Base-by-base conservation (phyloP, 2,888 invertebrate genomes). In the Ecdyonurus torrentis region DNA sequence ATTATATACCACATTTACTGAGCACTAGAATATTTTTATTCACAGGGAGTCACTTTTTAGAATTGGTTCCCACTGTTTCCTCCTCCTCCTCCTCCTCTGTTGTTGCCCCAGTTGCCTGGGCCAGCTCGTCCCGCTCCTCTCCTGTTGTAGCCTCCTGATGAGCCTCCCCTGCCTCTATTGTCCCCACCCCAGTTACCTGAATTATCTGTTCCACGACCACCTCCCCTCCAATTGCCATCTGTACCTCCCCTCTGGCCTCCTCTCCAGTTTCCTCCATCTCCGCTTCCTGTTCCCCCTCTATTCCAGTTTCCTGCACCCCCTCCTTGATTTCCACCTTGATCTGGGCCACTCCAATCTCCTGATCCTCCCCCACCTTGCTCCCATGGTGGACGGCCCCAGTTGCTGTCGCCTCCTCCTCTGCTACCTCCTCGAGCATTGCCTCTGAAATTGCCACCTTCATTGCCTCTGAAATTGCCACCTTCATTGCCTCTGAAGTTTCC, bases 51-150 rank as follows among this genome's bases (percentile, higher is more conserved):
- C 7, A 37, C 15, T 5, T 37, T 5, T 37, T 10, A 37, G 15
- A 37, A 37, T 37, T 37, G 15, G 5, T 58, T 58, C n/a, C 62
- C 61, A n/a, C 64, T 25, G 22, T 60, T 25, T n/a, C 65, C 67
- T 23, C 63, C 20, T 19, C 60, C 25, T 20, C 37, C 61, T 61
- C 61, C 61, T 10, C 64, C 61, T n/a, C 55, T 58, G 53, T 61
- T 59, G 20, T 59, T 63, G 7, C 64, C 58, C 5, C 55, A 19
- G 58, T 55, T 52, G n/a, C 63, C 23, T 22, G n/a, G 2, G 20
- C 59, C 19, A 1, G 18, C n/a, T 52, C 60, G 19, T 18, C 62
- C 59, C 25, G 55, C 2, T 24, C 23, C 20, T 59, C 61, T 52
- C 52, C 58, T 2, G 52, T 20, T 1, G 52, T 24, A 59, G 22